Base-by-base conservation (phyloP, 2,113 vertebrate genomes). In the Albula goreensis region DNA sequence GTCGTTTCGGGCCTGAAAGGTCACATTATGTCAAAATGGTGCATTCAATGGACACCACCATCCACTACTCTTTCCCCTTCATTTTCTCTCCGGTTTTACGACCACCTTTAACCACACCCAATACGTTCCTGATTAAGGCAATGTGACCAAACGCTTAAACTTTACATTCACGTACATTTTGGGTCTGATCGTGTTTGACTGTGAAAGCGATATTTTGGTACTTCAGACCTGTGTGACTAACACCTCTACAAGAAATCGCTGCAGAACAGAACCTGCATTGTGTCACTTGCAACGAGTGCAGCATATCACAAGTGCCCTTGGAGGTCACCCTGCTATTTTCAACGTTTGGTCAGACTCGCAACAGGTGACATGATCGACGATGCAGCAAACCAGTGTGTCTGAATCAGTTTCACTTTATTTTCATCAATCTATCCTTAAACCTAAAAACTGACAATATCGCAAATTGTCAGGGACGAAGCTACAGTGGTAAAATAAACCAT, bases 251-350 rank as follows among this genome's bases (percentile, higher is more conserved):
- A 2, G 17, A 66, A 3, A 19, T 66, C 60, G 0, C 60, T 66
- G 19, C 17, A 7, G 60, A 66, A 66, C 17, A 66, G 3, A 66
- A 19, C 60, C 17, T 60, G 11, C 22, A 66, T 66, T 22, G 17
- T 74, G 25, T n/a, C 60, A 66, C 60, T 25, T 74, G 70, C n/a
- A n/a, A 74, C n/a, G 7, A 22, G 22, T 31, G 22, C 70, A 19
- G 9, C n/a, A 31, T 31, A 19, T 74, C 12, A 12, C 12, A 12
- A 56, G 12, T 56, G 53, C 70, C 70, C n/a, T 74, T 74, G 22
- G 70, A 31, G 70, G 70, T 74, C 70, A 74, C 70, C 70, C 70
- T 8, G 70, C 70, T 74, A 74, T 74, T 74, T 74, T 74, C 70
- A 74, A 74, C 70, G 31, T 25, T 31, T n/a, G 70, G 22, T 19